These are phyloP conservation scores for Cordilura impudica DNA, from an alignment of 2,888 invertebrate genomes.

Conservation along the genomic window DNA sequence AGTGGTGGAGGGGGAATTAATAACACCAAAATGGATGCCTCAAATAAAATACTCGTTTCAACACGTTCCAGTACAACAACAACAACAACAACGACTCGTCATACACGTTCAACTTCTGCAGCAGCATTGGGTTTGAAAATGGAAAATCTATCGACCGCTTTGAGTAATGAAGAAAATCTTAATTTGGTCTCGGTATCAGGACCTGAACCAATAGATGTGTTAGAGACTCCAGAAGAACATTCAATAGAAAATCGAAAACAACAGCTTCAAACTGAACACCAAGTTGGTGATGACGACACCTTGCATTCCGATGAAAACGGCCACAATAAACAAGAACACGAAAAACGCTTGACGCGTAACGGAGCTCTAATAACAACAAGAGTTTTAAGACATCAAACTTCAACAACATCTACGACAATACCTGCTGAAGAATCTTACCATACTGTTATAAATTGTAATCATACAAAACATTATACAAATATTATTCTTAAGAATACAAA, in stretches of 20 bases:
- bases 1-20: not conserved
- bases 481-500: conserved; percentile 40
- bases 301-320: conserved; percentile 64
- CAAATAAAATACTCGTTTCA: not conserved
- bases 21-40: not conserved
- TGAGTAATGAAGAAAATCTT: conserved; percentile 41
- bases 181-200: conserved; percentile 58
- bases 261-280: not conserved
- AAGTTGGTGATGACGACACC: conserved; percentile 20
- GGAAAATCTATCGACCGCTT: conserved; percentile 23
- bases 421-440: conserved; percentile 24
- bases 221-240: conserved; percentile 18
- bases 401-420: conserved; percentile 26
- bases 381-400: conserved; percentile 65
- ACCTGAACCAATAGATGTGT: conserved; percentile 52
- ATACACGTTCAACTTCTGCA: conserved; percentile 54
- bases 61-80: conserved; percentile 12
- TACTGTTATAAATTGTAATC: conserved; percentile 58
- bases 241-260: not conserved
- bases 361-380: conserved; percentile 63
- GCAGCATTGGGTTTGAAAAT: conserved; percentile 32
- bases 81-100: conserved; percentile 38
- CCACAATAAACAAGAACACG: conserved; percentile 45
- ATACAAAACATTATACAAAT: conserved; percentile 43
- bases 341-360: conserved; percentile 70